Evolutionary conservation across 2,113 vertebrate genomes (phyloP), one percentile per base, ranked within the genome.

Genomic region (Cavia aperea): DNA sequence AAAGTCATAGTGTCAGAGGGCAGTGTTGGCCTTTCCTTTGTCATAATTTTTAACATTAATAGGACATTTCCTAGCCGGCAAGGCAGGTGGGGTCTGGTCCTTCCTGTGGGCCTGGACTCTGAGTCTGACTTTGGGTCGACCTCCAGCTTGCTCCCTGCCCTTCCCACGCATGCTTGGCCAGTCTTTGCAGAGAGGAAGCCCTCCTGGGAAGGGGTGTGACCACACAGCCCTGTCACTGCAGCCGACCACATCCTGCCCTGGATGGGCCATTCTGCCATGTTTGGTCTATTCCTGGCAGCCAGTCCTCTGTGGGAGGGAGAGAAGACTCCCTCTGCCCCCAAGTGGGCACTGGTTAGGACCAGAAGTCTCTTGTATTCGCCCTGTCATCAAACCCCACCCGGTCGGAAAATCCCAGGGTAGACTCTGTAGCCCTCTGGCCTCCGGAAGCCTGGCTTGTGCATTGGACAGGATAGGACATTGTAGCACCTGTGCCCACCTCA

Each of bases 151-250:
- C 18, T 84, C 60, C 26, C 19, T 16, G 31, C 24, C 54, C 43
- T 23, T 63, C 6, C 16, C 36, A 31, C 51, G 29, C 73, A 65
- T 56, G 21, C 13, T 43, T 49, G 24, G n/a, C 6, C 8, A 4
- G 36, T 56, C 60, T 84, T 33, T 88, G 62, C 70, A 85, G 70
- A 75, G n/a, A 88, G 54, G 51, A 88, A 58, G 10, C 7, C 65
- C 65, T 58, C 39, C 29, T 29, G 16, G 63, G 63, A 79, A 23
- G n/a, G 12, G 56, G 29, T 72, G 16, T 56, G 66, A n/a, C 49
- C 31, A 1, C 23, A 18, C 13, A 0, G 6, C 39, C 13, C 4
- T 15, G 21, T 46, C 13, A 0, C 62, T 23, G 7, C 31, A 29
- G 46, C 51, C 63, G 31, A 63, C 75, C 73, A 83, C 88, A 91